These are phyloP conservation scores for Drosophila anomalata DNA, from an alignment of 2,888 invertebrate species.

Conservation along the genomic window DNA sequence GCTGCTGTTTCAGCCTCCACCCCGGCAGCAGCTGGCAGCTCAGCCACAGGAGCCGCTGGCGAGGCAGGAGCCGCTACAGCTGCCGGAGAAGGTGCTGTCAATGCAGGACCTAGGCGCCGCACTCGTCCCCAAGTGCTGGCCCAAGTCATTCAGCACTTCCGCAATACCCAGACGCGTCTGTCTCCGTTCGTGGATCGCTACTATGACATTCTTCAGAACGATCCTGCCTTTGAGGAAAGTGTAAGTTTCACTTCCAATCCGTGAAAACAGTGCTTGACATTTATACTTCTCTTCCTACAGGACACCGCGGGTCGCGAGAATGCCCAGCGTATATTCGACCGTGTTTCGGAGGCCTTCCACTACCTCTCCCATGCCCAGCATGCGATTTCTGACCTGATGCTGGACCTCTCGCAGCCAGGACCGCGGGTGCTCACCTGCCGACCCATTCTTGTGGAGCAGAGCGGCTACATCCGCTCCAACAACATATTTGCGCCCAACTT, in stretches of 20 bases:
- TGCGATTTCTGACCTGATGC: constrained; percentile 93
- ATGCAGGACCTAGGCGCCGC: constrained; percentile 65
- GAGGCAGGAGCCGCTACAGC: constrained; percentile 5
- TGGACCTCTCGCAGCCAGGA: constrained; percentile 88
- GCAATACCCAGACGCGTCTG: constrained; percentile 84
- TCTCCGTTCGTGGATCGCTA: constrained; percentile 88
- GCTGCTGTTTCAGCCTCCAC: constrained; percentile 2
- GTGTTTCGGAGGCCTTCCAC: constrained; percentile 92
- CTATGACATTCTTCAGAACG: constrained; percentile 86
- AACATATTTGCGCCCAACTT: constrained; percentile 73
- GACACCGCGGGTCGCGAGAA: constrained; percentile 84
- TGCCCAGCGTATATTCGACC: constrained; percentile 88
- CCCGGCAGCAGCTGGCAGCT: constrained; percentile 8
- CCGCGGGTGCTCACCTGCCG: constrained; percentile 89
- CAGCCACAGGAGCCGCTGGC: background rate
- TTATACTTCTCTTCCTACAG: constrained; percentile 34
- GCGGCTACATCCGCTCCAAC: constrained; percentile 84
- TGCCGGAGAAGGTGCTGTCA: constrained; percentile 27
- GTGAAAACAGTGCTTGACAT: background rate
- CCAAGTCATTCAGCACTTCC: constrained; percentile 82
- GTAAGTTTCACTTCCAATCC: constrained; percentile 57
- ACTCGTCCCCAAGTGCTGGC: constrained; percentile 82
- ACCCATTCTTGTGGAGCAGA: constrained; percentile 89
- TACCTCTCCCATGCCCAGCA: constrained; percentile 95
- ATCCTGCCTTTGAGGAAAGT: constrained; percentile 85